Evolutionary conservation across 2,797 vertebrate species (phyloP), one percentile per base, ranked within the genome.

Genomic region (Mastacembelus armatus): DNA sequence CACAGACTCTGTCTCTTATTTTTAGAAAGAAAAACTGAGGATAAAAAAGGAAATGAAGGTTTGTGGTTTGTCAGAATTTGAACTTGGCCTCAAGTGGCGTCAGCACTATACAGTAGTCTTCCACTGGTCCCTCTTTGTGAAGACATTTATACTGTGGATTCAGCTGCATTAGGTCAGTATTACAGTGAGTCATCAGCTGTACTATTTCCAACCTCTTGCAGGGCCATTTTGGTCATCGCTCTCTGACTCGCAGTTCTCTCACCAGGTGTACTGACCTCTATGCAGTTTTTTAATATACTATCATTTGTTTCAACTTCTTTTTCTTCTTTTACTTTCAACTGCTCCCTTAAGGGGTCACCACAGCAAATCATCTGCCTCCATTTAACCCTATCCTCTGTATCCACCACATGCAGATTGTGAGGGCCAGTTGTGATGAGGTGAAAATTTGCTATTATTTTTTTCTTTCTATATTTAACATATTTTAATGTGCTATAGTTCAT

Each of bases 101-200:
- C 39, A 65, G 43, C 60, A 65, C 65, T 65, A n/a, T 38, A 47
- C 29, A 40, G 30, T 36, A 47, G 15, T 5, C 8, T 30, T 18
- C 18, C 24, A 54, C n/a, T 42, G 33, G 30, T 19, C 26, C 14
- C 5, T 27, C 51, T 52, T 27, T 51, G 8, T 29, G 15, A 10
- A 52, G 35, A 43, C 30, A 45, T 64, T 72, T 43, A 43, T 16
- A 48, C 30, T 30, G 8, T 47, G 32, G 39, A 30, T 44, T 66
- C 11, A 14, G 14, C 19, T 44, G 30, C 27, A 38, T 51, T n/a
- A n/a, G n/a, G n/a, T n/a, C n/a, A n/a, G n/a, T 57, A 27, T 24
- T 30, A 49, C 27, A 1, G 42, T 44, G 8, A 27, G 5, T 43
- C 21, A 10, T 44, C 14, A 16, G 54, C 26, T 60, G 19, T 32